These are phyloP conservation scores for Pseudocheirus occidentalis DNA, from an alignment of 2,797 vertebrate species.

Conservation along the genomic window DNA sequence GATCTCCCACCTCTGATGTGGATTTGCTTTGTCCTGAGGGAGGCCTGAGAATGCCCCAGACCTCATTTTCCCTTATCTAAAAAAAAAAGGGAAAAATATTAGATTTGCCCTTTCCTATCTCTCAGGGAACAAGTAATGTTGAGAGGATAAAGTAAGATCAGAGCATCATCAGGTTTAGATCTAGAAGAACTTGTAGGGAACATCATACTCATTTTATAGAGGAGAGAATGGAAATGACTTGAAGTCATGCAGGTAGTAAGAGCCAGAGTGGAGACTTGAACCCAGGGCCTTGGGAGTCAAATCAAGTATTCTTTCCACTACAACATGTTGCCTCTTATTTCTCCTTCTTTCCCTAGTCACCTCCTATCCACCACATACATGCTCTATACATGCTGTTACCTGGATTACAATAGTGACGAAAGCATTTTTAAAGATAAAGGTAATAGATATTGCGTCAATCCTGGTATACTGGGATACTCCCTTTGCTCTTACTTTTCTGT, in stretches of 20 bases:
- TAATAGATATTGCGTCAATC: neutral
- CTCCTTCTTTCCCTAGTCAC: neutral
- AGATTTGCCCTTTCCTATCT: neutral
- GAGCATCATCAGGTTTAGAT: conserved; percentile 1
- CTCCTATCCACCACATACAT: neutral
- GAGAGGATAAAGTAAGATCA: neutral
- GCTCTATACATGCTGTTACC: neutral
- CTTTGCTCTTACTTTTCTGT: neutral
- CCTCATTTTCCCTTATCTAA: neutral
- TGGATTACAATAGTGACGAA: neutral
- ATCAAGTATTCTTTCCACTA: neutral
- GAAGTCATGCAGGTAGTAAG: neutral
- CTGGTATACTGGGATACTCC: neutral
- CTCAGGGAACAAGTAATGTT: neutral
- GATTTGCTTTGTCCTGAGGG: neutral
- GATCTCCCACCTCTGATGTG: neutral
- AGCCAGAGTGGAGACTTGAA: neutral
- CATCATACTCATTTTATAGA: neutral
- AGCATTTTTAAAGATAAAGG: neutral
- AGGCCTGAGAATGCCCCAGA: neutral
- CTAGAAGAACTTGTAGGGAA: neutral
- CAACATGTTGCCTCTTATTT: neutral
- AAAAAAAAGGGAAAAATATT: neutral
- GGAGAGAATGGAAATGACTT: neutral
- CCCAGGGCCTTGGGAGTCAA: neutral